Evolutionary conservation across 1,140 invertebrate species (phyloP).

Genomic region (Megalopta genalis): DNA sequence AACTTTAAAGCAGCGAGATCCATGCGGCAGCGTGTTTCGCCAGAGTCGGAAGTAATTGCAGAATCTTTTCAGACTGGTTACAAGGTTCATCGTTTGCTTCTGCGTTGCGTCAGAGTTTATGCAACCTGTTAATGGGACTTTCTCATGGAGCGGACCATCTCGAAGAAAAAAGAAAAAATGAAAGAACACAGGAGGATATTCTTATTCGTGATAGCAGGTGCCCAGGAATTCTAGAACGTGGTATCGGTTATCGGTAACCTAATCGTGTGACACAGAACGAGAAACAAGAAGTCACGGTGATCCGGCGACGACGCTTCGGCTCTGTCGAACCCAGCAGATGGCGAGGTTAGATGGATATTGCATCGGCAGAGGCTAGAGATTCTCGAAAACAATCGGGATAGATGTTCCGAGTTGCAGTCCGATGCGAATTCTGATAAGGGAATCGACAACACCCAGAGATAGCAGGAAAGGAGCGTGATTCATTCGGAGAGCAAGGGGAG

Average conservation of each 20-base stretch:
- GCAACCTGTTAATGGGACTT: no score
- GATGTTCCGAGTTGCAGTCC: not conserved
- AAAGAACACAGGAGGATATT: no score
- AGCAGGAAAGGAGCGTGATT: not conserved
- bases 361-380: no score
- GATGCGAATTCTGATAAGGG: not conserved
- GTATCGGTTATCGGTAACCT: not conserved
- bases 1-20: not conserved
- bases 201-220: no score
- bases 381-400: no score
- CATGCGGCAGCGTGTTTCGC: not conserved
- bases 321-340: not conserved
- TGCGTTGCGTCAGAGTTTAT: no score
- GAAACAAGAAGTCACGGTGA: not conserved
- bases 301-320: not conserved
- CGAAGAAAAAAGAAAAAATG: no score
- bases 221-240: not conserved
- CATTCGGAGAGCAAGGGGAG: not conserved
- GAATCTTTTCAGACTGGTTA: not conserved
- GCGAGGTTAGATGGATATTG: not conserved
- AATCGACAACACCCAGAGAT: not conserved
- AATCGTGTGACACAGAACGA: not conserved
- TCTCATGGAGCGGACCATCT: no score
- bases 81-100: not conserved
- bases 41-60: not conserved